Evolutionary conservation across 2,888 invertebrate species (phyloP), one percentile per base, ranked within the genome.

Genomic region (Pegoplata infirma): DNA sequence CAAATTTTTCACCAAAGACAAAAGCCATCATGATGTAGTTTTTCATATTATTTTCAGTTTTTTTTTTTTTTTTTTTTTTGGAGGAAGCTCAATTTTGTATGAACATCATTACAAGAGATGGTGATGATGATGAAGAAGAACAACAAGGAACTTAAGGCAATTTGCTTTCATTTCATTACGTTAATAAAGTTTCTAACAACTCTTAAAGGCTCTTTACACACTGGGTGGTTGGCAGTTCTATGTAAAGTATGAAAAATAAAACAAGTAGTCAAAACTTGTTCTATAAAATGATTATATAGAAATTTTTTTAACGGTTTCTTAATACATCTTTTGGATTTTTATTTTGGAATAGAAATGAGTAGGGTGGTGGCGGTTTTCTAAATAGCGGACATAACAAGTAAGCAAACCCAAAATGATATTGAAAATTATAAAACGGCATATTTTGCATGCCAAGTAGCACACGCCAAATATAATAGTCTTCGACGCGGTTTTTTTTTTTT

Each of bases 111-210:
- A 32, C 21, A 12, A 1, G 44, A 61, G 61, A 25, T 25, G 25
- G 25, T 19, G 21, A 21, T 10, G 12, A 19, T 12, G 28, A 17
- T n/a, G 8, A 2, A 59, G 46, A 32, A 46, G 21, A 63, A 36
- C n/a, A 32, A 67, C 36, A 58, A 36, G 51, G 55, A 72, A 68
- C 67, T 73, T 68, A 47, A 77, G 67, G 77, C 77, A 56, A 58
- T 68, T 73, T 68, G 61, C 44, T 63, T 66, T 68, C 63, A 63
- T 77, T 61, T 71, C 32, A 77, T 72, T 64, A 73, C 14, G 51
- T 64, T 77, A 77, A 77, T 77, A 73, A 63, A 73, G 73, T 77
- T 72, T 44, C 56, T 14, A 73, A 63, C 40, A 67, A 58, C 44
- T 58, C 12, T 51, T 36, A 49, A 47, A 51, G 19, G 53, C 40